Base-by-base conservation (phyloP, 2,888 invertebrate species). In the Chorisops tibialis region DNA sequence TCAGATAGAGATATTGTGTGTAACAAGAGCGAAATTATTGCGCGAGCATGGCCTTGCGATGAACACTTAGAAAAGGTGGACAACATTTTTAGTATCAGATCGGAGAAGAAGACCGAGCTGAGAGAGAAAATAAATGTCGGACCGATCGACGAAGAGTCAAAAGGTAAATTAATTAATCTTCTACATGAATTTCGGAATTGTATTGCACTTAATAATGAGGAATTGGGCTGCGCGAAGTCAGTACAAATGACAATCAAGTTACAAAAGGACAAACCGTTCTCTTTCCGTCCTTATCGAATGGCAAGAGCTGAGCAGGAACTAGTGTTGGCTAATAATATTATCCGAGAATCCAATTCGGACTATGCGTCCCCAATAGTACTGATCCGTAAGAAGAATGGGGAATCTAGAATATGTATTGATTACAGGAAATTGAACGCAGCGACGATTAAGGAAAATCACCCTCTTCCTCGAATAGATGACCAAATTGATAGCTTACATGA, bases 1-100 rank as follows among this genome's bases (percentile, higher is more conserved):
- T 59, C 63, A 4, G 35, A 56, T 14, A 45, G 18, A n/a, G 60
- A 59, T 16, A 37, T 60, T 4, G 16, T 43, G 24, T 7, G 24
- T 24, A 24, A 24, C 24, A 24, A 24, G 24, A 24, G 7, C 24
- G 24, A 24, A 24, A 24, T 24, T 24, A 24, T 24, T 24, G 24
- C 24, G 24, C 24, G 24, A 24, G 24, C 24, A 24, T 24, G 24
- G 24, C 24, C 24, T 24, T 24, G 24, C 7, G 24, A 24, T 24
- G 24, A 24, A 24, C 24, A 7, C 24, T 24, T 24, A 24, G 24
- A 24, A 5, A 24, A 24, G 24, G 24, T 7, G 24, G 24, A 24
- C 4, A 24, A 4, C 7, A 7, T 24, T 24, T 24, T 24, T 24
- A 7, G 24, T 24, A 24, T 24, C 7, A 7, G 24, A 24, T 5